phyloP scores from a whole-genome alignment of 2,797 vertebrate genomes.

The Tragopan temminckii region DNA sequence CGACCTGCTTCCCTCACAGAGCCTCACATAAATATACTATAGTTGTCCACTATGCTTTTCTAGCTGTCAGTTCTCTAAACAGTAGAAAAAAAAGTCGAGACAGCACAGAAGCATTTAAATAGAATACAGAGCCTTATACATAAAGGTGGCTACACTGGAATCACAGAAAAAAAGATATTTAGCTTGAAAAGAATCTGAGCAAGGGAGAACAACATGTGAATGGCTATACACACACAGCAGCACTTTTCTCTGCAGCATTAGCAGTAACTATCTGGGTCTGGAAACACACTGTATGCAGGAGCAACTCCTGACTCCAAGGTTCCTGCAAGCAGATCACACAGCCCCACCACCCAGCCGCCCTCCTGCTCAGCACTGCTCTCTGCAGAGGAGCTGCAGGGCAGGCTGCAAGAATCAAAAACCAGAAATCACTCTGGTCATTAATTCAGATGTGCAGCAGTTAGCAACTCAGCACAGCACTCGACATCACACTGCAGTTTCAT shows the following conservation, averaged over 20 bases:
- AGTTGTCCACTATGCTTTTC: background rate
- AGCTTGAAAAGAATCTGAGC: background rate
- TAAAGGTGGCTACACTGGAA: background rate
- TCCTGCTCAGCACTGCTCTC: background rate
- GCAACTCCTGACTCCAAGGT: background rate
- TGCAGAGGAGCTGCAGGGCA: background rate
- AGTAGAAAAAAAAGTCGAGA: background rate
- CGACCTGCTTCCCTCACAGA: background rate
- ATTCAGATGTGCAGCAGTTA: background rate
- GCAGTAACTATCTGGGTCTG: background rate
- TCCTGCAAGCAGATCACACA: background rate
- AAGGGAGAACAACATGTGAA: background rate
- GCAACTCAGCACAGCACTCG: background rate
- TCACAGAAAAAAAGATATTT: background rate
- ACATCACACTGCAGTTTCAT: background rate
- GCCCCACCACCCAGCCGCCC: background rate
- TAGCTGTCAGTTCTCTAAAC: background rate
- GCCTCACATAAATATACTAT: background rate
- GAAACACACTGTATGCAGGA: background rate
- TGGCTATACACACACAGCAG: background rate
- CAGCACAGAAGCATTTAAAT: background rate
- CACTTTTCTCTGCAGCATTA: background rate
- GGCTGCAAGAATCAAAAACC: background rate
- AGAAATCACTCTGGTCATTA: background rate
- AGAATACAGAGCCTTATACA: background rate